Evolutionary conservation across 1,140 invertebrate genomes (phyloP).

Genomic region (Zaprionus taronus): DNA sequence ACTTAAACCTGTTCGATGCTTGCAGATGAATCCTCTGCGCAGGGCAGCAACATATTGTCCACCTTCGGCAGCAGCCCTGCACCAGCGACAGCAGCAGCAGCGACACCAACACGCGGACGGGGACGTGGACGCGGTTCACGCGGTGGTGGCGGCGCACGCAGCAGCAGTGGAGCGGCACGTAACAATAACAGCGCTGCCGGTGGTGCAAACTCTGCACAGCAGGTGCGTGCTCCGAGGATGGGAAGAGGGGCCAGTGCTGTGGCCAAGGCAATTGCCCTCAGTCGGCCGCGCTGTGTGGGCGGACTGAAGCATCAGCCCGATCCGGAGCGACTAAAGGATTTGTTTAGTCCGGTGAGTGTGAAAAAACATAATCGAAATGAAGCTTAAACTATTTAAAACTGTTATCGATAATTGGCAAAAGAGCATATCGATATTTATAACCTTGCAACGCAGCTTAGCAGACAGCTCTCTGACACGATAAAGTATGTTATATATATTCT

Average conservation of each 20-base stretch:
- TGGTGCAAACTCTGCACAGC: conserved; percentile 18
- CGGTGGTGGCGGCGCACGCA: conserved; percentile 59
- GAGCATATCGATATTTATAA: background rate
- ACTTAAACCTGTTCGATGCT: background rate
- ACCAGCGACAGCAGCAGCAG: conserved; percentile 41
- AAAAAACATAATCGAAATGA: background rate
- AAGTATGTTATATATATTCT: no score
- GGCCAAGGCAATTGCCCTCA: conserved; percentile 76
- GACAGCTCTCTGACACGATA: no score
- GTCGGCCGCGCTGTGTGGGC: conserved; percentile 74
- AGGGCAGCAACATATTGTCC: conserved; percentile 24
- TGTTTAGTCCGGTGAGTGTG: conserved; percentile 80
- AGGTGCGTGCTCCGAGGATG: conserved; percentile 68
- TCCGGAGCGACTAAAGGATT: conserved; percentile 74
- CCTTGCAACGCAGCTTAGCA: background rate
- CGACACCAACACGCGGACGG: conserved; percentile 58
- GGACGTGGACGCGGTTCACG: conserved; percentile 72
- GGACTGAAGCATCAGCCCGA: conserved; percentile 79
- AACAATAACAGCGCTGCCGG: conserved; percentile 1
- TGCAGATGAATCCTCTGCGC: conserved; percentile 64
- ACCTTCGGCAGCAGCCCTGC: conserved; percentile 15
- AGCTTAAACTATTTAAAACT: background rate
- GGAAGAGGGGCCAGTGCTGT: conserved; percentile 76
- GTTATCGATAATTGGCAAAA: background rate
- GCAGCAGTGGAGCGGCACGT: conserved; percentile 14